A percentile compares a stretch with the other conserved stretches of the same genome.
These are phyloP conservation scores for Idaea aversata DNA, from an alignment of 2,888 invertebrate genomes.

Conservation along the genomic window DNA sequence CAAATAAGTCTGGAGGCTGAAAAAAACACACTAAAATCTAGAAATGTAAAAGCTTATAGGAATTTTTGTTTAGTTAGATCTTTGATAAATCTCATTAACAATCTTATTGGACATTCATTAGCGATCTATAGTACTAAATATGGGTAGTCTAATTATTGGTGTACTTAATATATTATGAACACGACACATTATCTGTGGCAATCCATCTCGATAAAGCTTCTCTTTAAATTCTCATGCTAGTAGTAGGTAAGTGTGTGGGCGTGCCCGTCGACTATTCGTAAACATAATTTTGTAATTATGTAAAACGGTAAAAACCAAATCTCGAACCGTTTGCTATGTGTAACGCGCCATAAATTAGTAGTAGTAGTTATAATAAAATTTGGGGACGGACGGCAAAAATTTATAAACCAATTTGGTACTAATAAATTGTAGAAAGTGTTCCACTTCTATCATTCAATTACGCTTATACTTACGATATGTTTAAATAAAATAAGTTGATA, in stretches of 20 bases:
- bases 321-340: constrained; percentile 69
- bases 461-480: constrained; percentile 31
- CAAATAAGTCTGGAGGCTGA: background rate
- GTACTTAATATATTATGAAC: constrained; percentile 62
- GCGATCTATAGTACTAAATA: constrained; percentile 51
- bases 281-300: constrained; percentile 77
- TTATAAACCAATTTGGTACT: constrained; percentile 55
- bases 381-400: constrained; percentile 66
- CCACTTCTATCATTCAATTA: constrained; percentile 64
- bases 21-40: constrained; percentile 6
- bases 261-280: constrained; percentile 57
- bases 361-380: constrained; percentile 68
- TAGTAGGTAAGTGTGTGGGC: constrained; percentile 55
- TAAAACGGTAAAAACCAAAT: constrained; percentile 71
- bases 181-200: constrained; percentile 66
- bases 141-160: constrained; percentile 39
- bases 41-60: constrained; percentile 5
- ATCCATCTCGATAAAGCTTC: constrained; percentile 65
- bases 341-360: constrained; percentile 75
- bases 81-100: constrained; percentile 30
- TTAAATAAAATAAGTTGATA: constrained; percentile 32
- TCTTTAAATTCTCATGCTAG: constrained; percentile 56
- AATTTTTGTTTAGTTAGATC: constrained; percentile 12
- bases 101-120: constrained; percentile 56
- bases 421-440: constrained; percentile 63